Conservation (phyloP, 2,797 vertebrate genomes). For the Threskiornis aethiopicus region DNA sequence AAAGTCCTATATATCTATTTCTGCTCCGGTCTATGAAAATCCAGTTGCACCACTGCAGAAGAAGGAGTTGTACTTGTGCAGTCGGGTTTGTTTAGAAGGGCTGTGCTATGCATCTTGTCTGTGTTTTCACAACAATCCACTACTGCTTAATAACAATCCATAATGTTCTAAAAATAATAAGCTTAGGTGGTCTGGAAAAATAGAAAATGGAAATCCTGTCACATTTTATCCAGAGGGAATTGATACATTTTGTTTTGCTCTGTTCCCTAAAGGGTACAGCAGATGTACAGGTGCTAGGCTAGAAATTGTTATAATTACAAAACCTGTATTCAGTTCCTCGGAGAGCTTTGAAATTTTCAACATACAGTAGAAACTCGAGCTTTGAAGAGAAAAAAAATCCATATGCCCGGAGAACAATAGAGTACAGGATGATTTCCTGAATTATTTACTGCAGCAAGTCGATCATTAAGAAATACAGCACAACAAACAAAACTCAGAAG, state of each 20-base stretch:
- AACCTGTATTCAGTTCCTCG: slow-evolving; percentile 51
- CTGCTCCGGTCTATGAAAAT: neutral
- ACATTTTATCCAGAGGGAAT: slow-evolving; percentile 30
- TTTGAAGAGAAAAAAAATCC: slow-evolving; percentile 58
- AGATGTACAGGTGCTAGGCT: slow-evolving; percentile 67
- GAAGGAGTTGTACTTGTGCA: neutral
- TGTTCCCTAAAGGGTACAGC: slow-evolving; percentile 44
- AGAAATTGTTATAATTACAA: slow-evolving; percentile 71
- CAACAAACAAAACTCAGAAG: slow-evolving; percentile 26
- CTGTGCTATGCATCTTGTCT: neutral
- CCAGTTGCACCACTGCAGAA: neutral
- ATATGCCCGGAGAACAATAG: slow-evolving; percentile 55
- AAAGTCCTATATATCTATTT: neutral
- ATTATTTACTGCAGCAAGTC: slow-evolving; percentile 68
- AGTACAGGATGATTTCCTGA: slow-evolving; percentile 64
- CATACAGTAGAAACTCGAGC: slow-evolving; percentile 43
- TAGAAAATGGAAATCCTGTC: slow-evolving; percentile 59
- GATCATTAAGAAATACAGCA: slow-evolving; percentile 55
- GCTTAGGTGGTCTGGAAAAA: slow-evolving; percentile 35
- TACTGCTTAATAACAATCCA: slow-evolving; percentile 39
- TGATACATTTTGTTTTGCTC: slow-evolving; percentile 55
- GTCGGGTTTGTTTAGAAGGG: neutral
- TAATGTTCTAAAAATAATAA: slow-evolving; percentile 66
- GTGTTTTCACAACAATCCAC: slow-evolving; percentile 13
- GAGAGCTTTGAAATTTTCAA: slow-evolving; percentile 69